Conservation (phyloP, 1,140 invertebrate genomes). For the Drosophila leontia region DNA sequence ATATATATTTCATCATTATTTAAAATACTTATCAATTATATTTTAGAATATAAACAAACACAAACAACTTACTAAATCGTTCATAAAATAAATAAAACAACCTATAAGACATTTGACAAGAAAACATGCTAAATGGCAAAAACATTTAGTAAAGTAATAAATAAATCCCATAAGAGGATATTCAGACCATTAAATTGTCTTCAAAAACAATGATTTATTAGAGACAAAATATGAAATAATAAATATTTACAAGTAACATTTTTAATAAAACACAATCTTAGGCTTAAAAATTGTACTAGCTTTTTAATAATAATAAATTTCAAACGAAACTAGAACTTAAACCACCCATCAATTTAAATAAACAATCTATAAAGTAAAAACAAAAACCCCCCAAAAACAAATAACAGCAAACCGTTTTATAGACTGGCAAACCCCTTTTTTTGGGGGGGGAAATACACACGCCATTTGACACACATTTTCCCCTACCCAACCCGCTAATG, state of each 20-base stretch:
- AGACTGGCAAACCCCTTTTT: constrained; percentile 10
- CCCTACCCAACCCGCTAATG: constrained; percentile 20
- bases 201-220: neutral
- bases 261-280: neutral
- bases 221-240: neutral
- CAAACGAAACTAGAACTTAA: neutral
- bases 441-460: constrained; percentile 6
- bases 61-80: neutral
- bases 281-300: too few species aligned
- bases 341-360: constrained; percentile 3
- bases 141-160: neutral
- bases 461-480: constrained; percentile 29
- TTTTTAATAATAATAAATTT: neutral
- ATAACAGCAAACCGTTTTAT: constrained; percentile 24
- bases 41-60: neutral
- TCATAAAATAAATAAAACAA: neutral
- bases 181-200: constrained; percentile 1
- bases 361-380: constrained; percentile 1
- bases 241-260: neutral
- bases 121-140: neutral
- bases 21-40: neutral
- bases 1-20: neutral
- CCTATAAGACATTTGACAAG: neutral
- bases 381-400: constrained; percentile 5
- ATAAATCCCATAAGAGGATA: neutral